phyloP scores from a whole-genome alignment of 2,113 vertebrate genomes.

The Abramis brama region DNA sequence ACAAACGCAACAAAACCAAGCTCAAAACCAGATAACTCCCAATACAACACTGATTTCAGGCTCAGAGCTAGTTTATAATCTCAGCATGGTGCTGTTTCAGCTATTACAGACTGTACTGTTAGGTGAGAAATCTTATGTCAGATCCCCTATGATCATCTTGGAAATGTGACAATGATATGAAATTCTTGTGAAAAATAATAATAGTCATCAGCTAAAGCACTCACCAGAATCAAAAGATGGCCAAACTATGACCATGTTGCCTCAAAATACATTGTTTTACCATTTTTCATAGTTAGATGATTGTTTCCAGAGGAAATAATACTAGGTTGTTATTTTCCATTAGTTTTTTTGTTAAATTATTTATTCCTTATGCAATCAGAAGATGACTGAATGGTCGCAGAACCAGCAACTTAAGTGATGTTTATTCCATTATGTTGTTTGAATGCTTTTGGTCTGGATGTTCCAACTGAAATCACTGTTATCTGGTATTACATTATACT shows the following conservation, averaged over 20 bases:
- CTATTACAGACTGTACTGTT: neutral
- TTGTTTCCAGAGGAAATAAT: neutral
- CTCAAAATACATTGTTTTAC: conserved; percentile 19
- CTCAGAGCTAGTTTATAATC: neutral
- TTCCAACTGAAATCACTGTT: neutral
- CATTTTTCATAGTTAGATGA: conserved; percentile 2
- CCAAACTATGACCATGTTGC: conserved; percentile 50
- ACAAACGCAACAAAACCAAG: neutral
- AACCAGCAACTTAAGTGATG: neutral
- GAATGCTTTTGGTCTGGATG: neutral
- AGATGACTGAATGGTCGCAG: neutral
- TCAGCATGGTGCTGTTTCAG: conserved; percentile 7
- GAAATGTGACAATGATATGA: conserved; percentile 12
- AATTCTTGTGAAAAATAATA: neutral
- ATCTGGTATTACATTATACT: neutral
- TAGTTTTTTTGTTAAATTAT: neutral
- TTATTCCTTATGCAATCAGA: neutral
- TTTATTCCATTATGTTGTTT: neutral
- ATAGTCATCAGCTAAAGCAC: neutral
- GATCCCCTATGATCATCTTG: neutral
- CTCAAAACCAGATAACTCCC: neutral
- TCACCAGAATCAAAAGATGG: conserved; percentile 16
- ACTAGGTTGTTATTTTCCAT: neutral
- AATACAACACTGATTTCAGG: neutral
- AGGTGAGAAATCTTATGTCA: neutral